Conservation (phyloP, 2,113 vertebrate species). For the Indri indri region DNA sequence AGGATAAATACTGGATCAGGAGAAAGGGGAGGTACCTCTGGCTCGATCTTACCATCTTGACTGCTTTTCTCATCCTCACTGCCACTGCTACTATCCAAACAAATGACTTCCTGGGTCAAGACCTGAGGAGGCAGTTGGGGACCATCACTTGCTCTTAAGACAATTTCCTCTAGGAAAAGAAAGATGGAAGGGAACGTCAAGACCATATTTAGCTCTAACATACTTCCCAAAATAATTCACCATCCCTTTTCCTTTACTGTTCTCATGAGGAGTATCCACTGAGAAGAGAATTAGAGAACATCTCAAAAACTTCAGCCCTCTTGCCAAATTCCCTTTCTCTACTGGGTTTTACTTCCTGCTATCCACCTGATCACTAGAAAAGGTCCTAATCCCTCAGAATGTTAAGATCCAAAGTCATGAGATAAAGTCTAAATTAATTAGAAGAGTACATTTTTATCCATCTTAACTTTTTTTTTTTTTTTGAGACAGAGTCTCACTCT, state of each 20-base stretch:
- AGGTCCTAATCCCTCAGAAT: not conserved
- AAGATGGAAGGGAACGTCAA: not conserved
- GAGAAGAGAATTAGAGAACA: not conserved
- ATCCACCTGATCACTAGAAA: not conserved
- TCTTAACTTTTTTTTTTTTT: not conserved
- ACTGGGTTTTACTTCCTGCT: not conserved
- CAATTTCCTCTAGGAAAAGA: slow-evolving; percentile 84
- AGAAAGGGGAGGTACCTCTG: not conserved
- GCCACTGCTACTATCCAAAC: slow-evolving; percentile 93
- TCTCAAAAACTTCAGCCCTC: not conserved
- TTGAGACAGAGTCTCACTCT: too few relatives aligned
- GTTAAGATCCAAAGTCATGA: not conserved
- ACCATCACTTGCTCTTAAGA: slow-evolving; percentile 90
- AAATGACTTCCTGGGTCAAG: slow-evolving; percentile 94
- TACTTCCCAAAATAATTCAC: not conserved
- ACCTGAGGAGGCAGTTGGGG: slow-evolving; percentile 89
- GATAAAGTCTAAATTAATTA: not conserved
- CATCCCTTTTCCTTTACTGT: not conserved
- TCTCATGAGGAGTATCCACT: not conserved
- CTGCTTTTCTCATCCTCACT: slow-evolving; percentile 89
- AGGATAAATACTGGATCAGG: not conserved
- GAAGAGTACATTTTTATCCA: not conserved
- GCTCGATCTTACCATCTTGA: slow-evolving; percentile 89
- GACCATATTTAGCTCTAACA: not conserved
- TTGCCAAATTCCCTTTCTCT: slow-evolving; percentile 12